phyloP scores from a whole-genome alignment of 2,888 invertebrate species.

The Archaeoteleia sp. region DNA sequence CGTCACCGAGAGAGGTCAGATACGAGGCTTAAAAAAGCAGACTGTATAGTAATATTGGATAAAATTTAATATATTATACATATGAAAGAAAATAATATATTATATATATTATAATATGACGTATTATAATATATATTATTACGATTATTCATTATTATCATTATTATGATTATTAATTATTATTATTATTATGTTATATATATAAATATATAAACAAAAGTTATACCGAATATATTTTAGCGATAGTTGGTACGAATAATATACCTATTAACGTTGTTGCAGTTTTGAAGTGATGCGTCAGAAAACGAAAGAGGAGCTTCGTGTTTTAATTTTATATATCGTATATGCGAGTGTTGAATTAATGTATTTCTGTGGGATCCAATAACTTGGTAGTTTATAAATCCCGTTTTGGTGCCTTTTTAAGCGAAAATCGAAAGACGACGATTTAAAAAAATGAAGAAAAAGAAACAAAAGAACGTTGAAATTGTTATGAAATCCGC shows the following conservation, averaged over 20 bases:
- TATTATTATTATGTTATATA: conserved; percentile 60
- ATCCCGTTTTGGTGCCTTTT: conserved; percentile 75
- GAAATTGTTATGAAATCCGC: conserved; percentile 58
- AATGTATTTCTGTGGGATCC: conserved; percentile 69
- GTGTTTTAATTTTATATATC: conserved; percentile 70
- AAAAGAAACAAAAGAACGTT: conserved; percentile 53
- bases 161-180: conserved; percentile 60
- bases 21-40: conserved; percentile 74
- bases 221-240: conserved; percentile 75
- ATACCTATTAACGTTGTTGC: conserved; percentile 73
- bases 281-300: conserved; percentile 72
- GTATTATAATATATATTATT: conserved; percentile 57
- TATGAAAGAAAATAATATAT: conserved; percentile 56
- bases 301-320: conserved; percentile 67
- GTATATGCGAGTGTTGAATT: conserved; percentile 62
- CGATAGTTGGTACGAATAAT: conserved; percentile 71
- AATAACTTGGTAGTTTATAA: conserved; percentile 60
- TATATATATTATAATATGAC: conserved; percentile 51
- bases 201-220: conserved; percentile 70
- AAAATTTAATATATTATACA: conserved; percentile 72
- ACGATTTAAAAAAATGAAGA: conserved; percentile 55
- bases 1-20: conserved; percentile 60
- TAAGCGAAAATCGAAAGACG: conserved; percentile 62
- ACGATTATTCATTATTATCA: conserved; percentile 63
- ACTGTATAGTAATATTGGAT: conserved; percentile 74